Percentiles rank a stretch among this genome's conserved stretches.
These are phyloP conservation scores for Caenorhabditis sp. DNA, from an alignment of 2,888 invertebrate species.

Conservation along the genomic window DNA sequence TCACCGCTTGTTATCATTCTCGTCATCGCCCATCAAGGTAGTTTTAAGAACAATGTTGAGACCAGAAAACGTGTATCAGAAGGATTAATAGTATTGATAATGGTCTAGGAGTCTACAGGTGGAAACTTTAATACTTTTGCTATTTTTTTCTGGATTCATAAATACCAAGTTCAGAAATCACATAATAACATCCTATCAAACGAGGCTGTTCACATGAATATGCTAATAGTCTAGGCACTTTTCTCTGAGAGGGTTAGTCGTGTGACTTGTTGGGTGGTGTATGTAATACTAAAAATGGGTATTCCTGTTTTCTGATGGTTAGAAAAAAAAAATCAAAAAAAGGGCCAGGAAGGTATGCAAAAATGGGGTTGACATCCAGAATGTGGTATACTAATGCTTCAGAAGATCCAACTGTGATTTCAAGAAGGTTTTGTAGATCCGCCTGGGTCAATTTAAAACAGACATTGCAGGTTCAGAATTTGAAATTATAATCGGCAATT, in stretches of 20 bases:
- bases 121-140: too few relatives aligned
- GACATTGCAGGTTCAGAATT: too few relatives aligned
- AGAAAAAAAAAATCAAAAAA: slow-evolving; percentile 30
- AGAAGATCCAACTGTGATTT: too few relatives aligned
- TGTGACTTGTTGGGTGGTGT: not conserved
- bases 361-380: too few relatives aligned
- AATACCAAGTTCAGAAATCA: not conserved
- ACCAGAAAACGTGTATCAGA: not conserved
- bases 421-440: too few relatives aligned
- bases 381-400: too few relatives aligned
- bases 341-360: slow-evolving; percentile 19
- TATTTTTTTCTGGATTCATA: too few relatives aligned
- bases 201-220: not conserved
- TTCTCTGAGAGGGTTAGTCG: slow-evolving; percentile 1
- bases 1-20: slow-evolving; percentile 62
- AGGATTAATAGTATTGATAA: too few relatives aligned
- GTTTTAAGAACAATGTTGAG: not conserved
- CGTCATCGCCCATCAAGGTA: slow-evolving; percentile 66
- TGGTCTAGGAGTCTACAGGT: too few relatives aligned
- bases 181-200: not conserved
- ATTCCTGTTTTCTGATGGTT: not conserved
- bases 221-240: not conserved
- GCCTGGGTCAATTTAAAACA: too few relatives aligned
- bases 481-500: too few relatives aligned
- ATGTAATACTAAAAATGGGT: not conserved